Evolutionary conservation across 2,888 invertebrate species (phyloP), one percentile per base, ranked within the genome.

Genomic region (Aphidius colemani): DNA sequence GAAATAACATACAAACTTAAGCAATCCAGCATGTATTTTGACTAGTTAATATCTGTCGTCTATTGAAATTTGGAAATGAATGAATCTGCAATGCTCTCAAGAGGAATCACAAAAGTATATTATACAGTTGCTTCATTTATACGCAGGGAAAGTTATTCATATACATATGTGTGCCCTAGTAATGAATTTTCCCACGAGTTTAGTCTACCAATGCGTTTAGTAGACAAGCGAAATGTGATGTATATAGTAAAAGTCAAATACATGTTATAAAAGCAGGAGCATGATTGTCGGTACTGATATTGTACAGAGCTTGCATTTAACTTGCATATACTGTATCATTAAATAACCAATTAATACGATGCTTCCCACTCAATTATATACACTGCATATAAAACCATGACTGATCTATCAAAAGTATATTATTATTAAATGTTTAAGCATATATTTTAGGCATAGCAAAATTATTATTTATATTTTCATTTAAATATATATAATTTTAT

Each of bases 171-270:
- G 13, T 18, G 71, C 74, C 68, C 67, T 69, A 70, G 71, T 74
- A 39, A 13, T 44, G 53, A 75, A 72, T 75, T 75, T 76, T 77
- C 74, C 75, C 76, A 76, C 74, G 73, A 73, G 71, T 71, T 73
- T 49, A 30, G 30, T 30, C 30, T 30, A 30, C 30, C 30, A 30
- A 30, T 30, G 30, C 30, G 50, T 48, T 44, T 9, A 40, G 49
- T 48, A 40, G 11, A 43, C 57, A 46, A 8, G 45, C 11, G 5
- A 30, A 48, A 7, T 13, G 8, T 13, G 7, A 48, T 10, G 48
- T 11, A 6, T 48, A 7, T 57, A 8, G 39, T 41, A 6, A n/a
- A 7, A 7, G 7, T 5, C 41, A 18, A 18, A 18, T 18, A 18
- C 13, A 46, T 7, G 57, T 10, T 49, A 10, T 18, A 11, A 11